phyloP scores from a whole-genome alignment of 2,113 vertebrate species.

The Pelobates fuscus region DNA sequence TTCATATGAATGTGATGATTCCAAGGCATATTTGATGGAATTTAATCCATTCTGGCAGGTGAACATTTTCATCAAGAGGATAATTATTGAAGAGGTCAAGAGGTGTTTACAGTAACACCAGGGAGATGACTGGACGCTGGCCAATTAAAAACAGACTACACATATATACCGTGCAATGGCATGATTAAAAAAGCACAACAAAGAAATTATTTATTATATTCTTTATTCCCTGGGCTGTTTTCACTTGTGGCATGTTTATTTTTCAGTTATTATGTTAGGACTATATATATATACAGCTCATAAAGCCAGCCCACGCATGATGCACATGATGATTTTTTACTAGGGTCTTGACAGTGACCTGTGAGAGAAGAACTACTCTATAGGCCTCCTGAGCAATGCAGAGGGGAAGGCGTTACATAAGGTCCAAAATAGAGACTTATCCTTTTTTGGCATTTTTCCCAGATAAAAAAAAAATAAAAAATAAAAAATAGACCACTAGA shows the following conservation, averaged over 20 bases:
- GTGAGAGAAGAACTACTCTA: constrained; percentile 20
- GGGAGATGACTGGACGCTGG: constrained; percentile 10
- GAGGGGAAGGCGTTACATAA: neutral
- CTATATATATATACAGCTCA: constrained; percentile 31
- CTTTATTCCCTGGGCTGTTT: constrained; percentile 21
- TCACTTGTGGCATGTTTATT: constrained; percentile 39
- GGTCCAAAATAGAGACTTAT: constrained; percentile 34
- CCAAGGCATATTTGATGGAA: constrained; percentile 27
- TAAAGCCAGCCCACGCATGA: constrained; percentile 24
- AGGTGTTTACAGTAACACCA: constrained; percentile 26
- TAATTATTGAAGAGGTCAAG: constrained; percentile 32
- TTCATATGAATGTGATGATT: constrained; percentile 26
- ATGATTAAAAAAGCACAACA: neutral
- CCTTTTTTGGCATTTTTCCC: constrained; percentile 17
- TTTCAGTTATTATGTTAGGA: constrained; percentile 31
- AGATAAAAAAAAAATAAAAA: constrained; percentile 16
- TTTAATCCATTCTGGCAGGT: constrained; percentile 33
- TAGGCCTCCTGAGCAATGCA: constrained; percentile 23
- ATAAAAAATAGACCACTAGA: constrained; percentile 23
- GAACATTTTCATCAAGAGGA: constrained; percentile 34
- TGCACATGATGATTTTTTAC: constrained; percentile 24
- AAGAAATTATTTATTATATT: neutral
- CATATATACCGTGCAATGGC: neutral
- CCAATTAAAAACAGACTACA: neutral
- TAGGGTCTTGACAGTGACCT: constrained; percentile 14